Percentiles rank a stretch among this genome's conserved stretches.
phyloP scores from a whole-genome alignment of 2,113 vertebrate species.

The Nyctereutes procyonoides region DNA sequence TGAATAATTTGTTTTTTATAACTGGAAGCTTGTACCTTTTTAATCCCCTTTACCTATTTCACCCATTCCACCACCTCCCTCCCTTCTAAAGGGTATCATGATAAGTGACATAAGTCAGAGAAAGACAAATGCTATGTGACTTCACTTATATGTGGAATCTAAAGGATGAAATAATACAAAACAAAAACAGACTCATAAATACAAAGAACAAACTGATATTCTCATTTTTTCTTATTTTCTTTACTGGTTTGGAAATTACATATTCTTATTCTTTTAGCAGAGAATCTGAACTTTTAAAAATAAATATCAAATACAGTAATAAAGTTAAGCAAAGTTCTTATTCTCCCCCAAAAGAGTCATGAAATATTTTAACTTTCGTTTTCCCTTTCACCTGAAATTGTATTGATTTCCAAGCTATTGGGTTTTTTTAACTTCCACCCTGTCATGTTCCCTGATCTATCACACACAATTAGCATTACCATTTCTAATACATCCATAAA shows the following conservation, averaged over 20 bases:
- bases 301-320: background rate
- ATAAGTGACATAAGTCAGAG: background rate
- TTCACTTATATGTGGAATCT: background rate
- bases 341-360: background rate
- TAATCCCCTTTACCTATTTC: background rate
- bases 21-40: background rate
- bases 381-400: background rate
- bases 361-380: background rate
- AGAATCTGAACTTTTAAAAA: background rate
- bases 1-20: background rate
- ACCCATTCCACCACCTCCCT: background rate
- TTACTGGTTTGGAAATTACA: background rate
- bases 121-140: background rate
- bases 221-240: background rate
- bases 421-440: background rate
- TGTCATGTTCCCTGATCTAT: background rate
- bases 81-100: background rate
- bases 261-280: background rate
- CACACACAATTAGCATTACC: background rate
- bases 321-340: background rate
- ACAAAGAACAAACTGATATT: background rate
- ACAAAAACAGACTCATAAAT: background rate
- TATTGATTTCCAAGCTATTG: background rate
- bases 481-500: background rate
- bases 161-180: background rate